A percentile compares a stretch with the other conserved stretches of the same genome.
phyloP scores from a whole-genome alignment of 2,888 invertebrate species.

The Capitulum mitella region DNA sequence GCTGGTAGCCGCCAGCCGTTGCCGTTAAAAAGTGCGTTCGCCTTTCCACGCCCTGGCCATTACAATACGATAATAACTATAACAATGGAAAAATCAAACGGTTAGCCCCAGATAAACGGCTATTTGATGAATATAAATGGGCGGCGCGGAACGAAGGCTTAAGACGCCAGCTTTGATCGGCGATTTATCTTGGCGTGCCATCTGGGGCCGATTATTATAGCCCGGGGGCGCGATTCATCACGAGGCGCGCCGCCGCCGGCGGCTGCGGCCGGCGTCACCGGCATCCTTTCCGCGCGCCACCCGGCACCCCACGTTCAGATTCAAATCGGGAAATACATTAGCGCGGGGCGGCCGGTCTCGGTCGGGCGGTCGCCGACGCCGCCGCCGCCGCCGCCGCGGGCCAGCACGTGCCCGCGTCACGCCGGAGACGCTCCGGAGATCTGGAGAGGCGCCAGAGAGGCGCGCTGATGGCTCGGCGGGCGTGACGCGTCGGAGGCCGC shows the following conservation, averaged over 20 bases:
- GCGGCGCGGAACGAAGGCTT: conserved; percentile 16
- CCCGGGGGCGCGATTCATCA: conserved; percentile 7
- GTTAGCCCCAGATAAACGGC: conserved; percentile 10
- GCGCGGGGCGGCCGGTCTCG: no score
- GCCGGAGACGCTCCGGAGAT: no score
- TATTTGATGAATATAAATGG: conserved; percentile 19
- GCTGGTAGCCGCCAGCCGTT: neutral
- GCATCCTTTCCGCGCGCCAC: neutral
- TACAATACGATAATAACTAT: conserved; percentile 23
- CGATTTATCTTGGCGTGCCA: conserved; percentile 17
- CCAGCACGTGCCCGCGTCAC: neutral
- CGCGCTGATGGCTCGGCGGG: no score
- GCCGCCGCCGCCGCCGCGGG: neutral
- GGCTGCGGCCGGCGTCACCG: neutral
- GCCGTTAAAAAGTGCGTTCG: neutral
- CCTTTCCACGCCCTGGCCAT: neutral
- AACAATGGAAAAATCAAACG: conserved; percentile 24
- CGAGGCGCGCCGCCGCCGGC: neutral
- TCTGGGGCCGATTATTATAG: conserved; percentile 17
- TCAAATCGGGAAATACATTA: conserved; percentile 11
- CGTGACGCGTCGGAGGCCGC: no score
- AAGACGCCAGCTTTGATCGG: neutral
- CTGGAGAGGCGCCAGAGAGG: no score
- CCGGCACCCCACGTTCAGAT: neutral
- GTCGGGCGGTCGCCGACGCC: neutral